Evolutionary conservation across 1,140 invertebrate genomes (phyloP).

Genomic region (Drosophila punjabiensis): DNA sequence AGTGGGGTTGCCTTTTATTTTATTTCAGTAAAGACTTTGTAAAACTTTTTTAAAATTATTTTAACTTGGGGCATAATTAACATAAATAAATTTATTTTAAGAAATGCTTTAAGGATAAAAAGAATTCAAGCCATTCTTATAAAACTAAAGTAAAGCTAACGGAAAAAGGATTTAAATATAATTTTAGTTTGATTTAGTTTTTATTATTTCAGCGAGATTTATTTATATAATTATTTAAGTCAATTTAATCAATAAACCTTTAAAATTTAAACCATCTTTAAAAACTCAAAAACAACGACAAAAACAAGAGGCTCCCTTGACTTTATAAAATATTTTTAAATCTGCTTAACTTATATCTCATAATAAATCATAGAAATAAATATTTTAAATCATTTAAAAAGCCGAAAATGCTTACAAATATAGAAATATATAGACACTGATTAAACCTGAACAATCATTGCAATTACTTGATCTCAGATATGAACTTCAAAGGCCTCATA

Average conservation of each 20-base stretch:
- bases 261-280: background rate
- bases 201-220: background rate
- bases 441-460: background rate
- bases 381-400: too few relatives aligned
- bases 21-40: too few relatives aligned
- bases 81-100: background rate
- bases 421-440: too few relatives aligned
- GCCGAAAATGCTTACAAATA: too few relatives aligned
- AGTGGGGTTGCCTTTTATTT: background rate
- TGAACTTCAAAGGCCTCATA: constrained; percentile 4
- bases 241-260: too few relatives aligned
- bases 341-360: too few relatives aligned
- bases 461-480: background rate
- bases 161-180: background rate
- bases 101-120: background rate
- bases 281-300: background rate
- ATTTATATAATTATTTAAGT: background rate
- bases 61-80: background rate
- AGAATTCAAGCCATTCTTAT: background rate
- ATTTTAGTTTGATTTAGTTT: background rate
- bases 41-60: background rate
- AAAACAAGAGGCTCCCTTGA: too few relatives aligned
- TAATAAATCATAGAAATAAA: too few relatives aligned
- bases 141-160: background rate
- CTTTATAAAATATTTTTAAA: too few relatives aligned